phyloP scores from a whole-genome alignment of 1,140 invertebrate genomes.

The Pseudomyrmex cubaensis region DNA sequence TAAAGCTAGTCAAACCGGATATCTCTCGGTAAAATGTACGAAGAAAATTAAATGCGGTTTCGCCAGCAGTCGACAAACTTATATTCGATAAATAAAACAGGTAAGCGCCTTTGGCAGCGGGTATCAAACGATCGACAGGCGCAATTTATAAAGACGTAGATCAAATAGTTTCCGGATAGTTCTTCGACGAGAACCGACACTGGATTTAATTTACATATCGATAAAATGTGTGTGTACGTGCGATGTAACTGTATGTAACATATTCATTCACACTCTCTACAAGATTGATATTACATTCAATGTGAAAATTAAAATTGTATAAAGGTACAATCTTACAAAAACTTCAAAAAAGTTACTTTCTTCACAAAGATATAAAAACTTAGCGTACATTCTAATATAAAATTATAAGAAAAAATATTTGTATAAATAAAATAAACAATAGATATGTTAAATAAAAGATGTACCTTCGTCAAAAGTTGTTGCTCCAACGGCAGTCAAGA shows the following conservation, averaged over 20 bases:
- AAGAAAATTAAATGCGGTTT: constrained; percentile 25
- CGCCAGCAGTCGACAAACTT: constrained; percentile 8
- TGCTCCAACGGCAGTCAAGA: background rate
- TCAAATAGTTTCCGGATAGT: constrained; percentile 6
- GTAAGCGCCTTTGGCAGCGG: background rate
- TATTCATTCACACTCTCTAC: background rate
- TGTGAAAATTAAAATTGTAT: background rate
- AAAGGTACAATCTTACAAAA: too few species aligned
- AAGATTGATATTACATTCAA: background rate
- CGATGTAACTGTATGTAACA: background rate
- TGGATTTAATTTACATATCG: constrained; percentile 11
- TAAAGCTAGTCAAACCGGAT: constrained; percentile 35
- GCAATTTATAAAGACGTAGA: constrained; percentile 22
- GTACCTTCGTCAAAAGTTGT: constrained; percentile 28
- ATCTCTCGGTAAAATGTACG: background rate
- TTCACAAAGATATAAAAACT: too few species aligned
- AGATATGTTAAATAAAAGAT: background rate
- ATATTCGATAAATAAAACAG: constrained; percentile 24
- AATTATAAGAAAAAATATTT: background rate
- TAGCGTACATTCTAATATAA: background rate
- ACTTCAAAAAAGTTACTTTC: too few species aligned
- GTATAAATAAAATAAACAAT: background rate
- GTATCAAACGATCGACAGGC: background rate
- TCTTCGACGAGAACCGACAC: background rate
- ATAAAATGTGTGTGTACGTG: background rate